Conservation (phyloP, 2,113 vertebrate genomes). For the Atrichornis clamosus region DNA sequence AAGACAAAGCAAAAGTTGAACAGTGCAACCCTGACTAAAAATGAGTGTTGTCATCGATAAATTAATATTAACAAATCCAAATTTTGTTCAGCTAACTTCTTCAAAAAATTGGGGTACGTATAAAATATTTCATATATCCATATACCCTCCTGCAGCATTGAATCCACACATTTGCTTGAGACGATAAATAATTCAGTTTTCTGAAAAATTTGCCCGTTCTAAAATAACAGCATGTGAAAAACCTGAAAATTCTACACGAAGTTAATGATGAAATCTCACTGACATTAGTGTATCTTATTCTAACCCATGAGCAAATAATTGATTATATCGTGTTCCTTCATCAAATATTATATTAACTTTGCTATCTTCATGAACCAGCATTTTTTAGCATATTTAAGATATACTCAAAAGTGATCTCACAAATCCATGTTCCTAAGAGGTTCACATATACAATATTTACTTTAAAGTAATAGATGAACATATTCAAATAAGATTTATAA, state of each 20-base stretch:
- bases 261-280: not conserved
- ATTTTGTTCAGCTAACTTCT: not conserved
- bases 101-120: not conserved
- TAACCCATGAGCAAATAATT: fast-evolving
- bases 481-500: not conserved
- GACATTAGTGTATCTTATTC: not conserved
- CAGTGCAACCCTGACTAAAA: not conserved
- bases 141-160: not conserved
- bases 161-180: fast-evolving
- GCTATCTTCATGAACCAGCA: not conserved
- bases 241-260: not conserved
- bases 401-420: not conserved
- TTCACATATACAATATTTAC: not conserved
- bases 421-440: not conserved
- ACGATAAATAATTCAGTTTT: not conserved
- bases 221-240: not conserved
- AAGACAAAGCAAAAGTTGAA: not conserved
- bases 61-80: not conserved
- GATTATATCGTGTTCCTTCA: not conserved
- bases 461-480: not conserved
- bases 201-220: not conserved
- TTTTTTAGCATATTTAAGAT: not conserved
- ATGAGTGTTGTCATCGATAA: fast-evolving
- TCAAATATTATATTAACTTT: not conserved
- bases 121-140: not conserved